Evolutionary conservation across 2,888 invertebrate species (phyloP).

Genomic region (Leptogaster cylindrica): DNA sequence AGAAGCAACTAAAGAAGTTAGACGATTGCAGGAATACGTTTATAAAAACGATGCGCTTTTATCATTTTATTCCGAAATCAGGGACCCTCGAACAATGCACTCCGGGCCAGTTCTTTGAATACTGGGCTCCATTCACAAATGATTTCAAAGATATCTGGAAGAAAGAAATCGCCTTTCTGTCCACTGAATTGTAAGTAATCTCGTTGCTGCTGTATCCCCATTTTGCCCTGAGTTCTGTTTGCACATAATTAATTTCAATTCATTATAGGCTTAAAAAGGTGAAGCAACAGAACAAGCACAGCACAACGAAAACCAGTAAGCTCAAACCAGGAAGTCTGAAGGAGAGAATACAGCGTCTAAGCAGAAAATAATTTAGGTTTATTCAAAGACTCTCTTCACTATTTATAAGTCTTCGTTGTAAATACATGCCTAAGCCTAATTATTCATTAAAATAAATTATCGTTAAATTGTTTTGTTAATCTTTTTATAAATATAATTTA

Average conservation of each 20-base stretch:
- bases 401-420: conserved; percentile 18
- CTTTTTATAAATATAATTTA: conserved; percentile 30
- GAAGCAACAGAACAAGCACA: conserved; percentile 55
- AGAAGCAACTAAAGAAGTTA: conserved; percentile 78
- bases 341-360: conserved; percentile 58
- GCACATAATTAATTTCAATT: conserved; percentile 32
- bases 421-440: conserved; percentile 15
- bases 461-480: conserved; percentile 31
- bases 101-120: conserved; percentile 87
- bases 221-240: not conserved
- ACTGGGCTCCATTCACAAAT: conserved; percentile 88
- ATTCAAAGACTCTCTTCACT: too few species aligned
- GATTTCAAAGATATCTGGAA: conserved; percentile 97
- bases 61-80: conserved; percentile 83
- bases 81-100: conserved; percentile 74
- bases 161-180: conserved; percentile 83
- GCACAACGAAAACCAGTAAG: conserved; percentile 55
- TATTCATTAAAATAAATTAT: conserved; percentile 13
- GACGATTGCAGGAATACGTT: conserved; percentile 82
- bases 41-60: conserved; percentile 80
- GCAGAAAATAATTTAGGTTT: conserved; percentile 51
- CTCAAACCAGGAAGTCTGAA: conserved; percentile 58
- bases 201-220: too few species aligned
- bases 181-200: conserved; percentile 78
- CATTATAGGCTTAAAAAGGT: conserved; percentile 57